Percentiles rank a stretch among this genome's conserved stretches.
phyloP scores from a whole-genome alignment of 2,888 invertebrate genomes.

The Ormyrus nitidulus region DNA sequence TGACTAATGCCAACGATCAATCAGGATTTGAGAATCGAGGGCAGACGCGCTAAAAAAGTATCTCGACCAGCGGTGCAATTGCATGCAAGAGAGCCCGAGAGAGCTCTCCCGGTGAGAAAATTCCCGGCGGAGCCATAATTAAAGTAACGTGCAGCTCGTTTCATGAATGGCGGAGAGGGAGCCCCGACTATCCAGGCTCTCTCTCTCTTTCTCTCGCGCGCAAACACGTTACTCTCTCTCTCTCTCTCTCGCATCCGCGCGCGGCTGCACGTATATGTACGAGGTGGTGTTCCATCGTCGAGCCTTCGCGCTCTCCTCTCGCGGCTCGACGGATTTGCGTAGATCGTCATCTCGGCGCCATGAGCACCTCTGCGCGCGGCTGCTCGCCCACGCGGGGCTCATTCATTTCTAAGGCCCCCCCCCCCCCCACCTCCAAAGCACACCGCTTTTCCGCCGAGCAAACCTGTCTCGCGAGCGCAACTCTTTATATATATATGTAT shows the following conservation, averaged over 20 bases:
- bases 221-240: too few relatives aligned
- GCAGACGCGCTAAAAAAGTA: too few relatives aligned
- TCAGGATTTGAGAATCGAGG: too few relatives aligned
- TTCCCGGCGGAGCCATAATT: slow-evolving; percentile 7
- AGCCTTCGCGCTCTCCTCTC: neutral
- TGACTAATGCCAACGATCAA: too few relatives aligned
- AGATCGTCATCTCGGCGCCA: slow-evolving; percentile 27
- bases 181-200: neutral
- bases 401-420: slow-evolving; percentile 18
- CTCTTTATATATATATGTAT: neutral
- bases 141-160: slow-evolving; percentile 18
- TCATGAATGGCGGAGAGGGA: slow-evolving; percentile 24
- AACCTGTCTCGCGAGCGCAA: neutral
- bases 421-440: slow-evolving; percentile 32
- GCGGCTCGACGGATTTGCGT: slow-evolving; percentile 37
- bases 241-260: neutral
- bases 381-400: slow-evolving; percentile 41
- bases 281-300: too few relatives aligned
- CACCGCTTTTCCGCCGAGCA: neutral
- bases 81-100: neutral
- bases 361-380: slow-evolving; percentile 26
- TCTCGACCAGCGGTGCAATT: too few relatives aligned
- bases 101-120: slow-evolving; percentile 9
- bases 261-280: neutral
- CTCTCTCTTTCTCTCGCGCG: neutral